Base-by-base conservation (phyloP, 2,113 vertebrate genomes). In the Tympanuchus pallidicinctus region DNA sequence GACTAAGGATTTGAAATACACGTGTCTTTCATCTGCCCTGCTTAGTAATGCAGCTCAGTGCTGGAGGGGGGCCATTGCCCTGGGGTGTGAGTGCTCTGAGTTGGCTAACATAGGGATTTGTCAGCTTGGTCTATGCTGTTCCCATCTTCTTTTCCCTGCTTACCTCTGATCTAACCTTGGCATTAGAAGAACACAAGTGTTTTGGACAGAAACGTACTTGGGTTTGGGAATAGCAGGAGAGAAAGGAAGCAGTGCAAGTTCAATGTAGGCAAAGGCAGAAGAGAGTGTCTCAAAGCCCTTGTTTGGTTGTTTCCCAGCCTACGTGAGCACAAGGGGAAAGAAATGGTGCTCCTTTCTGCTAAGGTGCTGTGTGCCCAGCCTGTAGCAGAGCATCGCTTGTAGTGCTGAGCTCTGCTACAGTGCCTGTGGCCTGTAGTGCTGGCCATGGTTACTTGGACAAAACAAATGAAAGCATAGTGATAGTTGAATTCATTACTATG, bases 361-460 rank as follows among this genome's bases (percentile, higher is more conserved):
- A 27, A 21, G 54, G 11, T 10, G 80, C 74, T 57, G 6, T 61
- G 69, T 25, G 3, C 10, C n/a, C 73, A 66, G 22, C 14, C 11
- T 76, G 7, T 28, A 54, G 64, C 52, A 40, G 34, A 80, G 38
- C 3, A 30, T 9, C 45, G 79, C 21, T 16, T 25, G 22, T 18
- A 54, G 76, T 65, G 32, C 72, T 78, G 78, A 83, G 38, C 50
- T 71, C 57, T 24, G 0, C 32, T 61, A 28, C n/a, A 10, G 8
- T 15, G 13, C 13, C 45, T 50, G 27, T 74, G 78, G 57, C 88
- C 32, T 3, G 4, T 9, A 38, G 40, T 16, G 17, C 42, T 63
- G 69, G 38, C 36, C 24, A 7, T 0, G 0, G 11, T 67, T 72
- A 48, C n/a, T 63, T 63, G 8, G 48, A 43, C 12, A 24, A 36